Base-by-base conservation (phyloP, 2,797 vertebrate genomes). In the Gymnothorax javanicus region DNA sequence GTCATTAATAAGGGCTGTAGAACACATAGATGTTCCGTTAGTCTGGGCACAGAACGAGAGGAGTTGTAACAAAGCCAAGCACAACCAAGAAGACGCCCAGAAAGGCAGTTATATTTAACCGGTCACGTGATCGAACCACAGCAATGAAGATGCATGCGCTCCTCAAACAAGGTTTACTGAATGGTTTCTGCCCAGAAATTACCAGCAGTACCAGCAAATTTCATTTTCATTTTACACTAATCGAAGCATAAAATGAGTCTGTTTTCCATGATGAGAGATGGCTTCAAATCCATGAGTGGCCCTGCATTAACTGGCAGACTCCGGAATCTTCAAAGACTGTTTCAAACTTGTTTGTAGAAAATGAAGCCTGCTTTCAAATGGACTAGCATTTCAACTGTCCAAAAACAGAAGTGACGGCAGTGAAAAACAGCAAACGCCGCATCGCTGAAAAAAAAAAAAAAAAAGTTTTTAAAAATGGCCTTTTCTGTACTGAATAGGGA, bases 71-170 rank as follows among this genome's bases (percentile, higher is more conserved):
- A 23, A 58, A 12, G 58, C 82, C 54, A 83, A 59, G 58, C 82
- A 84, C 86, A 87, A 84, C 84, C 67, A 67, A n/a, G 23, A 84
- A 81, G 27, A 71, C 58, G 71, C n/a, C 23, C 57, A 75, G 57
- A 62, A 43, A 79, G 57, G 83, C 43, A 58, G 71, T 83, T 87
- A 85, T 81, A 77, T 84, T 84, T 87, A 87, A 84, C 83, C 87
- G 64, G 27, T 57, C 73, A 85, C 27, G 54, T 86, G 17, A 82
- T 62, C 67, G 50, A 73, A 7, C 60, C 71, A 79, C 56, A 79
- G 54, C 33, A 60, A 1, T 25, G 52, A 60, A 17, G 3, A 17
- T 43, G 27, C 33, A 60, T n/a, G 59, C 59, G 11, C 59, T 64
- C 25, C 25, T 83, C 20, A 54, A 5, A 79, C 50, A n/a, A 54